Base-by-base conservation (phyloP, 2,888 invertebrate species). In the Brachypterus glaber region DNA sequence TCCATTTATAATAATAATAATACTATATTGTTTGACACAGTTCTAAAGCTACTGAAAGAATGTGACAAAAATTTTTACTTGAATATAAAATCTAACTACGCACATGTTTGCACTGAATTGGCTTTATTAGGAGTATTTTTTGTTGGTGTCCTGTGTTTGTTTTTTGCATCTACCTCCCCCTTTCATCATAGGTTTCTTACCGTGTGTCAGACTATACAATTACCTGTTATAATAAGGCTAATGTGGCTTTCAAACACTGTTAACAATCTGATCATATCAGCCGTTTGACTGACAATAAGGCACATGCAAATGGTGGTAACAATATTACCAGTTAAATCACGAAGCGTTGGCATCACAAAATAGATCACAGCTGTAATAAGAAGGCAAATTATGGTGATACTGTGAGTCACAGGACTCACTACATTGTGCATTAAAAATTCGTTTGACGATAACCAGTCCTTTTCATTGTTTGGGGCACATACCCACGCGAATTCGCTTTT, bases 301-400 rank as follows among this genome's bases (percentile, higher is more conserved):
- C 88, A 88, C 29, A 87, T 58, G 39, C 79, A 79, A 57, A 88
- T 80, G 31, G 85, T 87, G 1, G 87, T 86, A 41, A 88, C 76
- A 46, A 88, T 87, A 59, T 88, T 88, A 2, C 88, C 88, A 21
- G 85, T 79, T 33, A 88, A 70, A 67, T 89, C 87, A 57, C 86
- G 68, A 38, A 89, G 65, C 34, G 87, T 86, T 9, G 88, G 87
- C 57, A 89, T 66, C 25, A 88, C 77, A 63, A 88, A 88, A 58
- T 88, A 88, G 43, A 87, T 75, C 30, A 87, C 74, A 3, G 87
- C 82, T 24, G 86, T 77, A 9, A 79, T 59, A 35, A 87, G 62
- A 49, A 81, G 76, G 45, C 83, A 74, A 30, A 77, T 67, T 52
- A 88, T 78, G 9, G 82, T 73, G 34, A 86, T 72, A 1, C 76